Evolutionary conservation across 1,140 invertebrate genomes (phyloP).

Genomic region (Pseudomyrmex concolor): DNA sequence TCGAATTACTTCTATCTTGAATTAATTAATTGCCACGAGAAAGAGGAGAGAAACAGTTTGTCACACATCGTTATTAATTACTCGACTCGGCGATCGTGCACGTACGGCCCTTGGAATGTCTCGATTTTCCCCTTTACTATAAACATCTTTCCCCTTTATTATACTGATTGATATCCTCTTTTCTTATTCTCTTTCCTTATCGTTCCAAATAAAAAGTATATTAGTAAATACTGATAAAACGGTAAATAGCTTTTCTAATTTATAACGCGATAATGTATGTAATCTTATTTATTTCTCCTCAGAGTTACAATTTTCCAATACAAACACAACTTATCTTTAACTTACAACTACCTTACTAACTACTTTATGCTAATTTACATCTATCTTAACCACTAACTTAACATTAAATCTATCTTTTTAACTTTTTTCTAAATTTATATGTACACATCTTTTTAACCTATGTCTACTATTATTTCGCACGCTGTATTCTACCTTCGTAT

Average conservation of each 20-base stretch:
- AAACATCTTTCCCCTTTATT: neutral
- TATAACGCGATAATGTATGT: neutral
- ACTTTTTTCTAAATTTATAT: too few species aligned
- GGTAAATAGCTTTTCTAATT: neutral
- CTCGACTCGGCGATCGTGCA: neutral
- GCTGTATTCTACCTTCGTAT: too few species aligned
- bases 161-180: neutral
- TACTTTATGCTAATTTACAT: too few species aligned
- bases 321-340: too few species aligned
- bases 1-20: neutral
- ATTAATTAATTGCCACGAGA: too few species aligned
- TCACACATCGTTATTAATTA: conserved; percentile 29
- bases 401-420: too few species aligned
- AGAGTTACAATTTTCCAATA: too few species aligned
- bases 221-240: neutral
- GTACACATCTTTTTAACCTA: too few species aligned
- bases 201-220: neutral
- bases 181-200: neutral
- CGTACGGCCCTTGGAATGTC: neutral
- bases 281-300: too few species aligned
- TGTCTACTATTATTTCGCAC: too few species aligned
- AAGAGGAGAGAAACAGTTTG: neutral
- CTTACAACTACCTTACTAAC: too few species aligned
- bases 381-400: too few species aligned
- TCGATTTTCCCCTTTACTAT: neutral